Base-by-base conservation (phyloP, 2,888 invertebrate genomes). In the Antheraea assamensis region DNA sequence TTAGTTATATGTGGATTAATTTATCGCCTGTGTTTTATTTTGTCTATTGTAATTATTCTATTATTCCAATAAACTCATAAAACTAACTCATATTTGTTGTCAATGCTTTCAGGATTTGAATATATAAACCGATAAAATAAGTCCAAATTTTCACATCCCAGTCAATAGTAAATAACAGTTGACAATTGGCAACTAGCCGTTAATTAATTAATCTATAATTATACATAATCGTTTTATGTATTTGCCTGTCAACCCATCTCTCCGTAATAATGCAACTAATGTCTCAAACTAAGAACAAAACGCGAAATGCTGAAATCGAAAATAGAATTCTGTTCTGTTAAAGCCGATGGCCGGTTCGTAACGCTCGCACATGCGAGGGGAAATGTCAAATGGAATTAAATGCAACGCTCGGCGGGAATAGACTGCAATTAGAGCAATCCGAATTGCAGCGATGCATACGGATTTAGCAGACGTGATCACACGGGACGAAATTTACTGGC, bases 321-420 rank as follows among this genome's bases (percentile, higher is more conserved):
- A 68, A 68, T 68, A 68, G 68, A 35, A 68, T 68, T 35, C 8
- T n/a, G 35, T 19, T 68, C 21, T 35, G 35, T 35, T 68, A 68
- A 68, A 35, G n/a, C 68, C 68, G n/a, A 35, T 68, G 35, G 31
- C 13, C 64, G 64, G 35, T n/a, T 35, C 21, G 68, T 68, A 35
- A 21, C 7, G n/a, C 68, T 21, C 52, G 72, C 68, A 68, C 52
- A 52, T 35, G 72, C 27, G 49, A 21, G 77, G 78, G 79, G 76
- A 78, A 82, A 81, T 84, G 81, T 80, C 81, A 86, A 83, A 83
- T 79, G 84, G 82, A 81, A 83, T 83, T 80, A 81, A 76, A 75
- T 74, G 71, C 71, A 73, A 74, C 76, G 75, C 35, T 42, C 74
- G 74, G 76, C 81, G 76, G 76, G 78, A 84, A 84, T 82, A 87